Conservation (phyloP, 1,140 invertebrate species). For the Bombus ignitus region DNA sequence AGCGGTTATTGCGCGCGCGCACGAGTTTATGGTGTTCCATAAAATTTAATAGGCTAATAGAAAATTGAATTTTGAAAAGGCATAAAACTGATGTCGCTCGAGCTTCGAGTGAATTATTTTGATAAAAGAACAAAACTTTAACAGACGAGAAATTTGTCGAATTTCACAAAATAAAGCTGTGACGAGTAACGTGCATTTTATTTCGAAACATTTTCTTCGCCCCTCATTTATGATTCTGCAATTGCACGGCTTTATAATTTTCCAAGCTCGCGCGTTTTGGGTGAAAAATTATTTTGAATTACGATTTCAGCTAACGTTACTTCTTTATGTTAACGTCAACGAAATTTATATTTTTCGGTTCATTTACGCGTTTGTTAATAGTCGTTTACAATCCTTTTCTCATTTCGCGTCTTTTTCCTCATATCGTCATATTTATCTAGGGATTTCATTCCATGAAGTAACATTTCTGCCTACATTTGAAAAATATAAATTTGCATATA, state of each 20-base stretch:
- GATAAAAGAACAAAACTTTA: background rate
- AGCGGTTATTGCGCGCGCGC: constrained; percentile 30
- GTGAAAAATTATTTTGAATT: no score
- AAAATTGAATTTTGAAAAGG: background rate
- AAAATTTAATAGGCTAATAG: constrained; percentile 13
- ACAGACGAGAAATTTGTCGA: background rate
- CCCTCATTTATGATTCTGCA: background rate
- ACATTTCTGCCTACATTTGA: background rate
- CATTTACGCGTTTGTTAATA: background rate
- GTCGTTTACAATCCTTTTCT: no score
- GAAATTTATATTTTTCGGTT: background rate
- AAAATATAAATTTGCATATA: no score
- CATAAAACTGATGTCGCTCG: background rate
- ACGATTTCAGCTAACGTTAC: no score
- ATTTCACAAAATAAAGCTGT: background rate
- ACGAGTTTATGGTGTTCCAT: constrained; percentile 37
- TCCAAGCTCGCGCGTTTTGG: no score
- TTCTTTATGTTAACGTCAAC: no score
- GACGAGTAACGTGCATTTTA: background rate
- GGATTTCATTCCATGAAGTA: no score
- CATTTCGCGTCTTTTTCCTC: no score
- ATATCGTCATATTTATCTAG: no score
- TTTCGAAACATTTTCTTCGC: background rate
- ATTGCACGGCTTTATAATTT: background rate
- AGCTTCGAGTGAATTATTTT: background rate